These are phyloP conservation scores for Champsocephalus esox DNA, from an alignment of 2,797 vertebrate genomes.

Conservation along the genomic window DNA sequence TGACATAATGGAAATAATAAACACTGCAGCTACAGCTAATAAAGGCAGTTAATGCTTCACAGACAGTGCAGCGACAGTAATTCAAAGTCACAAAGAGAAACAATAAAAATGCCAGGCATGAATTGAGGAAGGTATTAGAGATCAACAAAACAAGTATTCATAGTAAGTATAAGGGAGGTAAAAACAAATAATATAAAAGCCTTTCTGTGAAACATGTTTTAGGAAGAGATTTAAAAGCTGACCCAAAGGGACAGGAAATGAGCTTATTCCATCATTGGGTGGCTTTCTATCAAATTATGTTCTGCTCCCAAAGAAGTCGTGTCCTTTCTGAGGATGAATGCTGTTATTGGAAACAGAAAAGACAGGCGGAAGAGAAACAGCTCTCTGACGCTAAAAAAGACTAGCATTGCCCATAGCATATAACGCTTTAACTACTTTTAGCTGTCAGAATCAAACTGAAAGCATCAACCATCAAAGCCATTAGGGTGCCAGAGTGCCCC, in stretches of 20 bases:
- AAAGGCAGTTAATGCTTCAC: slow-evolving; percentile 55
- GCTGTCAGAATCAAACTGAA: slow-evolving; percentile 71
- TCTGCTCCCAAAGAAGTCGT: slow-evolving; percentile 44
- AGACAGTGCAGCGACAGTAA: slow-evolving; percentile 41
- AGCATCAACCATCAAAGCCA: slow-evolving; percentile 74
- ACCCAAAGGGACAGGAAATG: slow-evolving; percentile 55
- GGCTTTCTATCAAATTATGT: slow-evolving; percentile 67
- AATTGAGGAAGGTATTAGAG: slow-evolving; percentile 44
- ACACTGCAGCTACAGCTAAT: slow-evolving; percentile 50
- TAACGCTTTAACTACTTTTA: slow-evolving; percentile 71
- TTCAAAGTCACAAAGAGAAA: slow-evolving; percentile 58
- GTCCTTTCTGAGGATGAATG: slow-evolving; percentile 59
- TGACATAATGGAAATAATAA: slow-evolving; percentile 67
- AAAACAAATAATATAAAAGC: slow-evolving; percentile 49
- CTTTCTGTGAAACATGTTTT: slow-evolving; percentile 40
- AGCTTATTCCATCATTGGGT: slow-evolving; percentile 60
- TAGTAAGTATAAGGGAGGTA: slow-evolving; percentile 35
- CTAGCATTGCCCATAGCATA: slow-evolving; percentile 56
- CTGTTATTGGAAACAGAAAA: slow-evolving; percentile 60
- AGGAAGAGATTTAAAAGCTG: slow-evolving; percentile 50
- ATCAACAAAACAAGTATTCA: slow-evolving; percentile 52
- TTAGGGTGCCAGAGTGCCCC: slow-evolving; percentile 72
- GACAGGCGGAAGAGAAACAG: slow-evolving; percentile 57
- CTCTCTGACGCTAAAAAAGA: slow-evolving; percentile 52
- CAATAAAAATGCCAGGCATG: slow-evolving; percentile 28